Percentiles rank a stretch among this genome's conserved stretches.
Conservation (phyloP, 2,888 invertebrate species). For the Tryphoninae sp. region DNA sequence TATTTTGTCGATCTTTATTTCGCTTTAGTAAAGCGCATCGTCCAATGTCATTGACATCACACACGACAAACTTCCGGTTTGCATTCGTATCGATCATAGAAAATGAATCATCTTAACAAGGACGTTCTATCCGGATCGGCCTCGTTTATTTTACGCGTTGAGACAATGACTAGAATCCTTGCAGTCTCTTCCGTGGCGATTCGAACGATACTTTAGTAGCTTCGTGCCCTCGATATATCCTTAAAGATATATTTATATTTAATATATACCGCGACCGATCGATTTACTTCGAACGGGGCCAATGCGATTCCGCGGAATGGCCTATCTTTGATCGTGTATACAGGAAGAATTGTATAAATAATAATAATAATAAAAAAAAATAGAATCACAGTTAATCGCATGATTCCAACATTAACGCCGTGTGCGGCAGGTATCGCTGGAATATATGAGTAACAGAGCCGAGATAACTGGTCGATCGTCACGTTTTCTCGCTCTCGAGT, state of each 20-base stretch:
- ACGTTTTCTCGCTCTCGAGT: slow-evolving; percentile 43
- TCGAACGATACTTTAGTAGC: slow-evolving; percentile 21
- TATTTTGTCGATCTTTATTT: no score
- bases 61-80: no score
- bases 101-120: slow-evolving; percentile 23
- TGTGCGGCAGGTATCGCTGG: slow-evolving; percentile 40
- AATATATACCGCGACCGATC: slow-evolving; percentile 62
- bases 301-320: slow-evolving; percentile 71
- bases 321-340: slow-evolving; percentile 53
- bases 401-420: slow-evolving; percentile 57
- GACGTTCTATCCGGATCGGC: slow-evolving; percentile 11
- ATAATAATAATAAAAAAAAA: slow-evolving; percentile 53
- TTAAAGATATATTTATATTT: slow-evolving; percentile 54
- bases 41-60: no score
- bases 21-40: no score
- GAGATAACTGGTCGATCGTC: slow-evolving; percentile 60
- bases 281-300: slow-evolving; percentile 71
- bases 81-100: not conserved
- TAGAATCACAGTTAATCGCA: slow-evolving; percentile 38
- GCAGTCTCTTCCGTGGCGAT: slow-evolving; percentile 28
- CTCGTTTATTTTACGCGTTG: slow-evolving; percentile 6
- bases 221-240: slow-evolving; percentile 48
- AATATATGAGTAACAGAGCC: not conserved
- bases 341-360: slow-evolving; percentile 25
- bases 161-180: slow-evolving; percentile 42